Percentiles rank a stretch among this genome's conserved stretches.
Evolutionary conservation across 2,888 invertebrate genomes (phyloP).

Genomic region (Carpatolechia fugitivella): DNA sequence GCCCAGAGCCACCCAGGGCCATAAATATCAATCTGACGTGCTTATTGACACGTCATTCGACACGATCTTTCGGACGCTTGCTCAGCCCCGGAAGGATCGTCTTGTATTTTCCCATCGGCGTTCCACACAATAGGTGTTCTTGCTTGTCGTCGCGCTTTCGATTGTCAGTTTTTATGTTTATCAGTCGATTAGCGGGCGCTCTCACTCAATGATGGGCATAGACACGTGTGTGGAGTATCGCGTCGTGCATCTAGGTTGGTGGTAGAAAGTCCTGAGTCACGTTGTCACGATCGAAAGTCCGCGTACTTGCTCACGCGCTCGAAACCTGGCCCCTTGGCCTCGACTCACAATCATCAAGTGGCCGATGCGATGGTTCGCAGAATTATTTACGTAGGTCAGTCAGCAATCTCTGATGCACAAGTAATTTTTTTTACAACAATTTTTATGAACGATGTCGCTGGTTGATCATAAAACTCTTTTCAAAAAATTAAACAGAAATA

Average conservation of each 20-base stretch:
- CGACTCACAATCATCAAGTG: not conserved
- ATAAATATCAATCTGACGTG: slow-evolving; percentile 15
- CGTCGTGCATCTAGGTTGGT: not conserved
- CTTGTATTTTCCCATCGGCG: too few relatives aligned
- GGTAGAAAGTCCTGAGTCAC: slow-evolving; percentile 11
- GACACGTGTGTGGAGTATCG: not conserved
- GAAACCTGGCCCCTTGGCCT: too few relatives aligned
- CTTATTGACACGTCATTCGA: not conserved
- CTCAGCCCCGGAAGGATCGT: too few relatives aligned
- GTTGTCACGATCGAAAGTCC: not conserved
- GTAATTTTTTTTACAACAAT: too few relatives aligned
- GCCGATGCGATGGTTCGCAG: not conserved
- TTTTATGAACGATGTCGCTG: too few relatives aligned
- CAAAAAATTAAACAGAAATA: not conserved
- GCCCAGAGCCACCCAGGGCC: not conserved
- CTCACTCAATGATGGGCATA: not conserved
- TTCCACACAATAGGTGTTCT: too few relatives aligned
- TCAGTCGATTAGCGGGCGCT: not conserved
- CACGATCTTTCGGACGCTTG: too few relatives aligned
- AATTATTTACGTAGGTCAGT: not conserved
- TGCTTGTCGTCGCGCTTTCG: too few relatives aligned
- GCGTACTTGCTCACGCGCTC: too few relatives aligned
- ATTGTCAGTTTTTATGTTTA: not conserved
- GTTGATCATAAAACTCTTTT: too few relatives aligned
- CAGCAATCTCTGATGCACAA: not conserved